phyloP scores from a whole-genome alignment of 35 echinoderm and acorn worm species.

The Anneissia japonica region DNA sequence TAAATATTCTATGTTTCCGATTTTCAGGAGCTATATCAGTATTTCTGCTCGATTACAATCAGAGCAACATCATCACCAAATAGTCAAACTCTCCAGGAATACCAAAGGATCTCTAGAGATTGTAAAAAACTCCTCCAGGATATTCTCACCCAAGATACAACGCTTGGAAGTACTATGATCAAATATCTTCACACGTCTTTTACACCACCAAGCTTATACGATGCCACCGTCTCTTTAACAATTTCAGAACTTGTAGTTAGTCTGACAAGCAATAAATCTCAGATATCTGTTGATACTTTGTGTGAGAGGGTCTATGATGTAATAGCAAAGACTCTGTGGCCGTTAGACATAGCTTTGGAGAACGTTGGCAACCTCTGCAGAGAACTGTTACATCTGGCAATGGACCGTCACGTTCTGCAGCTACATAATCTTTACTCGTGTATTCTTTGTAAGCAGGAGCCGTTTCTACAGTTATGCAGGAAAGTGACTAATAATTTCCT shows the following conservation, averaged over 20 bases:
- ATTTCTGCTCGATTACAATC: not conserved
- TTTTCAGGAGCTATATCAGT: not conserved
- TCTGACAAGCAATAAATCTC: not conserved
- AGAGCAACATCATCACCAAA: not conserved
- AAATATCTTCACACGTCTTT: not conserved
- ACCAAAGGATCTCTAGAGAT: not conserved
- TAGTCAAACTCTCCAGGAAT: not conserved
- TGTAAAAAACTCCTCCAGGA: not conserved
- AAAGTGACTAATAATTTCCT: not conserved
- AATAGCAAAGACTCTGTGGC: not conserved
- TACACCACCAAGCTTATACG: not conserved
- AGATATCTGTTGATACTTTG: not conserved
- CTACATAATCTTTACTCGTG: not conserved
- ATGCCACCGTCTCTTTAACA: not conserved
- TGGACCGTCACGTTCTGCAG: not conserved
- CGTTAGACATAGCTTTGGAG: not conserved
- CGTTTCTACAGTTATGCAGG: not conserved
- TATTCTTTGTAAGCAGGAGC: not conserved
- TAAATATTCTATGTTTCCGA: too few relatives aligned
- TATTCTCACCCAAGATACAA: not conserved
- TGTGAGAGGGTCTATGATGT: not conserved
- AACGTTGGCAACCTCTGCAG: not conserved
- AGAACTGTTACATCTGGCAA: not conserved
- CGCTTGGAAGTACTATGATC: not conserved
- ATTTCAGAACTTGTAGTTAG: not conserved